Base-by-base conservation (phyloP, 2,888 invertebrate genomes). In the Apotomis turbidana region DNA sequence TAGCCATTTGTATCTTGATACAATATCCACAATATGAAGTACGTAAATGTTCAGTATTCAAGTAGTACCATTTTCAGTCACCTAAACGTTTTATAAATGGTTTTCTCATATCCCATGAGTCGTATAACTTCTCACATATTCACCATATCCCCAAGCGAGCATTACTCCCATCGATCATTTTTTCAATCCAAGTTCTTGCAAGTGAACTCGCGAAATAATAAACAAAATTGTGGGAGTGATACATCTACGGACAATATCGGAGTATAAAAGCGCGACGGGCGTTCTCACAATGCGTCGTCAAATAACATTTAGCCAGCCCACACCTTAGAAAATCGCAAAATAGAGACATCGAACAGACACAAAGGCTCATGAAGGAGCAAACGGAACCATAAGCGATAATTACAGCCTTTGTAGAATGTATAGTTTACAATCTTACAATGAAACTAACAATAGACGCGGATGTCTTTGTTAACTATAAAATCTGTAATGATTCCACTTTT, bases 241-340 rank as follows among this genome's bases (percentile, higher is more conserved):
- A 90, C 86, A 86, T 85, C 83, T 79, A 78, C 76, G 83, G 79
- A 89, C 84, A 89, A 86, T 85, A 83, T 81, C 69, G 51, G 38
- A 12, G 41, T 51, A 91, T 90, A 93, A 93, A 80, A 80, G 85
- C 92, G n/a, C 92, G 77, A 83, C 92, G 83, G 93, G 91, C 86
- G 90, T 85, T 87, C 91, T 87, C 84, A 91, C 91, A 89, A 90
- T 88, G 83, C 87, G 85, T 93, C 91, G 90, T 93, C 91, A 92
- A 92, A 93, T 93, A 93, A 91, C 92, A 89, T 92, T 93, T 92
- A 93, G 90, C 89, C 90, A 86, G 88, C 91, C 92, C 91, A 90
- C 91, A 92, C 93, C 90, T 91, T 92, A 91, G 91, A 91, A 86
- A 89, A 90, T 91, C 90, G 90, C 92, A 89, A 93, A 91, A 93